Evolutionary conservation across 2,888 invertebrate genomes (phyloP).

Genomic region (Mimumesa dahlbomi): DNA sequence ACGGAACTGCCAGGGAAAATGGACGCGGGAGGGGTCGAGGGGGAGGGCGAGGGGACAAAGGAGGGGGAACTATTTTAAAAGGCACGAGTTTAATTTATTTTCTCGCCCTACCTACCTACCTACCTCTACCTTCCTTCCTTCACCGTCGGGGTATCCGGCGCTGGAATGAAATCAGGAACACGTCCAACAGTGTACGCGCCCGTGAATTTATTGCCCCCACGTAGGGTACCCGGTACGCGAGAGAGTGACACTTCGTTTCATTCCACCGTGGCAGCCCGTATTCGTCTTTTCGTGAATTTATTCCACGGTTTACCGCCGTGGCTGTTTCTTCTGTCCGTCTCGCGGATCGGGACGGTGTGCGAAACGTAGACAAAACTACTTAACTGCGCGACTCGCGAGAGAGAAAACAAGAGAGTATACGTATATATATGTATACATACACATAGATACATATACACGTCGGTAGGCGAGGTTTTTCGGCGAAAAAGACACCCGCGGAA

Average conservation of each 20-base stretch:
- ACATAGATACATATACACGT: no score
- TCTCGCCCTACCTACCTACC: slow-evolving; percentile 46
- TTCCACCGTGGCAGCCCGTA: slow-evolving; percentile 53
- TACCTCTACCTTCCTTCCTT: neutral
- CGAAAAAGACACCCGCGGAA: slow-evolving; percentile 6
- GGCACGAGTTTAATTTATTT: slow-evolving; percentile 61
- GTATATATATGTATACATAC: no score
- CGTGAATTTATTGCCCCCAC: slow-evolving; percentile 58
- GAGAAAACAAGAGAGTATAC: no score
- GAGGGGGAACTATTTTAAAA: slow-evolving; percentile 51
- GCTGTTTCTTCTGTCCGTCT: neutral
- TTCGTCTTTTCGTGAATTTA: slow-evolving; percentile 64
- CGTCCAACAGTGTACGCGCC: slow-evolving; percentile 48
- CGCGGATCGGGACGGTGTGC: slow-evolving; percentile 10
- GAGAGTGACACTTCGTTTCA: slow-evolving; percentile 59
- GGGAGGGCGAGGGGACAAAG: no score
- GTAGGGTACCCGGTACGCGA: slow-evolving; percentile 47
- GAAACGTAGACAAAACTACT: slow-evolving; percentile 68
- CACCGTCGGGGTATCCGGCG: slow-evolving; percentile 11
- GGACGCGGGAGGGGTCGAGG: no score
- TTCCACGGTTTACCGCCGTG: slow-evolving; percentile 44
- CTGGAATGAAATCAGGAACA: slow-evolving; percentile 63
- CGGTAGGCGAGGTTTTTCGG: no score
- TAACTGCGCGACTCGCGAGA: slow-evolving; percentile 25
- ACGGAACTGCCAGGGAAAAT: slow-evolving; percentile 9